Evolutionary conservation across 2,888 invertebrate species (phyloP), one percentile per base, ranked within the genome.

Genomic region (Drosophila parthenogenetica): DNA sequence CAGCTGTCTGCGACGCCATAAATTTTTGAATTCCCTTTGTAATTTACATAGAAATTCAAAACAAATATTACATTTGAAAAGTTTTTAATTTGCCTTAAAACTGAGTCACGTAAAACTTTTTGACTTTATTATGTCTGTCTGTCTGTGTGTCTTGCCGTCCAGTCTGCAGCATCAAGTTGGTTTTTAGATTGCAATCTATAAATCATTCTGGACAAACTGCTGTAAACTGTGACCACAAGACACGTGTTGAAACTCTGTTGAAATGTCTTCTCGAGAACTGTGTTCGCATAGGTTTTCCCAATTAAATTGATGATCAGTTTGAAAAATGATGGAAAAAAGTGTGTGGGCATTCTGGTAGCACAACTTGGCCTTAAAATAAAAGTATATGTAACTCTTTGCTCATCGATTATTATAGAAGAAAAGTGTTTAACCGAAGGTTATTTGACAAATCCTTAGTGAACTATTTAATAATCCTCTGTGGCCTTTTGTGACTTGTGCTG

Each of bases 1-100:
- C 89, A 84, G 85, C 77, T 82, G 81, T 79, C 69, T 79, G 75
- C 70, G 62, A 71, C 53, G 62, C 68, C 63, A 74, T 74, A 74
- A 67, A 81, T 73, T 69, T 48, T 39, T 39, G 16, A 59, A 55
- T 59, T 85, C 66, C 43, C 49, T 64, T 59, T 76, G 63, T 80
- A 85, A 58, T 79, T 77, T 70, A 67, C 81, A 73, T 68, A 69
- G 72, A 57, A 50, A 59, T 54, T 37, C 37, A 43, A 40, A 43
- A 39, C 16, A 50, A 49, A 42, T 49, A 16, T 22, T 50, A 46
- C 17, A 65, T 22, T 19, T 40, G 29, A 51, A 55, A 37, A 37
- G 14, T 45, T 48, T 58, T 67, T 61, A 51, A 59, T 75, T 35
- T 69, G 37, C 29, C 62, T 70, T 60, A 29, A 43, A 63, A 74